Conservation (phyloP, 2,797 vertebrate species). For the Astyanax mexicanus region DNA sequence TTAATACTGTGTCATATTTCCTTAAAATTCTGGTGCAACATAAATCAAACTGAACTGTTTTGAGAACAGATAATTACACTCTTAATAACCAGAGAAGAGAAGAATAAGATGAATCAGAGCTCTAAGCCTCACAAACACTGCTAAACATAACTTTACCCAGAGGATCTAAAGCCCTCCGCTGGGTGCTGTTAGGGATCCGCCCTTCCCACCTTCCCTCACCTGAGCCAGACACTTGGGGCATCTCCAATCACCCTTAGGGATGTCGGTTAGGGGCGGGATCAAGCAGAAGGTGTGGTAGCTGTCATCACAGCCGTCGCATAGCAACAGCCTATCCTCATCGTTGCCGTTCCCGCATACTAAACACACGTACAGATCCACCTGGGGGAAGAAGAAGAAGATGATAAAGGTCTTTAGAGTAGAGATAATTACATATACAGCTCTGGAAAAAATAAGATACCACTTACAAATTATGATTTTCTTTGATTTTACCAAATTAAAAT, state of each 20-base stretch:
- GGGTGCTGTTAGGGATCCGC: too few relatives aligned
- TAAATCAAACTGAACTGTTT: too few relatives aligned
- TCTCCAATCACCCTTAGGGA: constrained; percentile 96
- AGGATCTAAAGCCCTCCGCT: too few relatives aligned
- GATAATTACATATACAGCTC: too few relatives aligned
- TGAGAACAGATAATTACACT: too few relatives aligned
- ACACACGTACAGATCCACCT: constrained; percentile 97
- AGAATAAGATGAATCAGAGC: too few relatives aligned
- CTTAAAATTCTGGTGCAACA: too few relatives aligned
- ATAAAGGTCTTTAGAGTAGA: not conserved
- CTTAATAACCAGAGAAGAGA: too few relatives aligned
- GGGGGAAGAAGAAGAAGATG: constrained; percentile 30
- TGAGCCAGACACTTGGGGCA: constrained; percentile 97
- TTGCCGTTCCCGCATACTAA: constrained; percentile 91
- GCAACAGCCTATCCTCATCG: constrained; percentile 91
- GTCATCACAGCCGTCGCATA: constrained; percentile 97
- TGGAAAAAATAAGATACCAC: too few relatives aligned
- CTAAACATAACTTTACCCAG: not conserved
- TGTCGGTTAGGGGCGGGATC: constrained; percentile 90
- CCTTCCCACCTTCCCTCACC: constrained; percentile 73
- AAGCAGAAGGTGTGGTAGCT: constrained; percentile 98
- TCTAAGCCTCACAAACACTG: not conserved
- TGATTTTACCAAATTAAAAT: too few relatives aligned
- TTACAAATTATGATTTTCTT: too few relatives aligned
- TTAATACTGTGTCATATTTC: too few relatives aligned